These are phyloP conservation scores for Arizona elegans DNA, from an alignment of 2,113 vertebrate species.

Conservation along the genomic window DNA sequence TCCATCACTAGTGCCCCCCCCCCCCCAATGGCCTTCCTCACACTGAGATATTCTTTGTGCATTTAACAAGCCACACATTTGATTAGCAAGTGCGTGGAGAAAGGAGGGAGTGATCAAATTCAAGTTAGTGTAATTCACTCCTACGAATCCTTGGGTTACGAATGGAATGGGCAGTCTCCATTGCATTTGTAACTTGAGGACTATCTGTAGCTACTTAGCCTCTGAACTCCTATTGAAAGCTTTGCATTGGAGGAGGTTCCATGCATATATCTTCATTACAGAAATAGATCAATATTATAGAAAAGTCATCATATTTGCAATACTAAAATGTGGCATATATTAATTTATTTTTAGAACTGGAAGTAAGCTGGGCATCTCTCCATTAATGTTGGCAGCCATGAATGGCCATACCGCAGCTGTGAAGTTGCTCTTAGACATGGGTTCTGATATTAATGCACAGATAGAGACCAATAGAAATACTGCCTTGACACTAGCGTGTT, in stretches of 20 bases:
- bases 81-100: no score
- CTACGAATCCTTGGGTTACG: no score
- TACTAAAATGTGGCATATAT: not conserved
- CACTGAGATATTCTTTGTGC: no score
- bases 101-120: no score
- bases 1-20: no score
- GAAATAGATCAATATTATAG: not conserved
- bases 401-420: constrained; percentile 97
- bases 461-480: constrained; percentile 99
- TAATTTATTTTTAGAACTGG: constrained; percentile 81
- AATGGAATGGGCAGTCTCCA: no score
- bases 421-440: constrained; percentile 96
- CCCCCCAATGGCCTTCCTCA: no score
- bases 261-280: not conserved
- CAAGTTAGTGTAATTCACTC: no score
- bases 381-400: constrained; percentile 98
- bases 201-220: not conserved
- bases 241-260: not conserved
- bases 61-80: no score
- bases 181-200: no score
- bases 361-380: constrained; percentile 98
- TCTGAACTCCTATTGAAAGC: not conserved
- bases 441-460: constrained; percentile 98
- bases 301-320: not conserved
- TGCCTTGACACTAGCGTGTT: constrained; percentile 94